phyloP scores from a whole-genome alignment of 2,797 vertebrate species.

The Molossus alvarezi region DNA sequence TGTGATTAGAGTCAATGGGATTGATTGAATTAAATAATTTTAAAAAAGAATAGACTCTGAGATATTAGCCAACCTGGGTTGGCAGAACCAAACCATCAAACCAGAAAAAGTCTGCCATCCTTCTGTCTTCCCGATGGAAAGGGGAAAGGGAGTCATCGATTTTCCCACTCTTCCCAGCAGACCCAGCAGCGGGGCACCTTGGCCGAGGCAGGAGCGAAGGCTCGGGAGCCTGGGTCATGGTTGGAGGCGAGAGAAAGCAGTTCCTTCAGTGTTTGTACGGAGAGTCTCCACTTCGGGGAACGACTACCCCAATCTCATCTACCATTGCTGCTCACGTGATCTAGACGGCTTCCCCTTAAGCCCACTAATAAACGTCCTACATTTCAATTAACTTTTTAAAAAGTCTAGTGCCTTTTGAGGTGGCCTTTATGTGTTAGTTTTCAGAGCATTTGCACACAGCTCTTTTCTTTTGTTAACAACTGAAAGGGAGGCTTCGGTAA shows the following conservation, averaged over 20 bases:
- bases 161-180: neutral
- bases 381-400: neutral
- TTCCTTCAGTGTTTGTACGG: neutral
- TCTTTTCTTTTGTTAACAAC: conserved; percentile 25
- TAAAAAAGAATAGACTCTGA: neutral
- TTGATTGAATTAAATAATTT: neutral
- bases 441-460: neutral
- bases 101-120: neutral
- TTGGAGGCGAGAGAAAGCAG: neutral
- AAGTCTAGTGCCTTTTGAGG: neutral
- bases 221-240: neutral
- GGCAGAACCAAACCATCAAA: neutral
- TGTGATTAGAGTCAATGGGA: neutral
- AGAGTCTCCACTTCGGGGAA: neutral
- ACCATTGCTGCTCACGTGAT: neutral
- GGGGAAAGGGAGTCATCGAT: neutral
- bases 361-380: neutral
- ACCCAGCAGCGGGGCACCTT: too few relatives aligned
- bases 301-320: neutral
- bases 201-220: neutral
- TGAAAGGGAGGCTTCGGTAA: neutral
- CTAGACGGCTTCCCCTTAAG: neutral
- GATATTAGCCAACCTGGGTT: neutral
- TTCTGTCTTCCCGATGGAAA: neutral
- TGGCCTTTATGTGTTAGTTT: neutral